These are phyloP conservation scores for Varanus komodoensis DNA, from an alignment of 2,113 vertebrate genomes.

Conservation along the genomic window DNA sequence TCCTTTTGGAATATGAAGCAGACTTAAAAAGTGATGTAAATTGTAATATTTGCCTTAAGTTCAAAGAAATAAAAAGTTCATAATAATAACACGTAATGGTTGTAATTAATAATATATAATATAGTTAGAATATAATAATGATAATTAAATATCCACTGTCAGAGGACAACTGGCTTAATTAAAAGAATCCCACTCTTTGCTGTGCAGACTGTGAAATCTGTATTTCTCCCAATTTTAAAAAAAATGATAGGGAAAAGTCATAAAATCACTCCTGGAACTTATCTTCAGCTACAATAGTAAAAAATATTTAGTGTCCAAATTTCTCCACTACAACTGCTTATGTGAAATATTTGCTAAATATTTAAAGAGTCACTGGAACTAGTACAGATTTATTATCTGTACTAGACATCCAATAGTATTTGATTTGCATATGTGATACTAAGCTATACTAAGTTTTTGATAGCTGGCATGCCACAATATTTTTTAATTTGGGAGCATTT, in stretches of 20 bases:
- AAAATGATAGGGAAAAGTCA: neutral
- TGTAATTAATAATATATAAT: constrained; percentile 5
- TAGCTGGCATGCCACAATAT: neutral
- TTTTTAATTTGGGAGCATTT: neutral
- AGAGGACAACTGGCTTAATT: accelerated
- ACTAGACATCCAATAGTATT: neutral
- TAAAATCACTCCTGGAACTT: constrained; percentile 6
- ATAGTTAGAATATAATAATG: neutral
- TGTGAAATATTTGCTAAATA: neutral
- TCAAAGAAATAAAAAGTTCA: constrained; percentile 33
- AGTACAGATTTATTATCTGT: neutral
- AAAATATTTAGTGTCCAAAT: neutral
- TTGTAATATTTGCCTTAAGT: constrained; percentile 25
- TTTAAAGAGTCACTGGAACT: neutral
- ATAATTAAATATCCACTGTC: neutral
- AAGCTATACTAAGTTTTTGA: neutral
- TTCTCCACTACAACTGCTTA: neutral
- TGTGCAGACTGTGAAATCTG: constrained; percentile 41
- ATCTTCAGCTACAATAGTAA: neutral
- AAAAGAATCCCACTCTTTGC: neutral
- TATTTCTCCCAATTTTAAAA: neutral
- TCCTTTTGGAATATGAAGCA: constrained; percentile 28
- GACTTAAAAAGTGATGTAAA: constrained; percentile 49
- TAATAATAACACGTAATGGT: neutral
- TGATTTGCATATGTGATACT: neutral